A percentile compares a stretch with the other conserved stretches of the same genome.
phyloP scores from a whole-genome alignment of 2,113 vertebrate species.

The Triplophysa siluroides region DNA sequence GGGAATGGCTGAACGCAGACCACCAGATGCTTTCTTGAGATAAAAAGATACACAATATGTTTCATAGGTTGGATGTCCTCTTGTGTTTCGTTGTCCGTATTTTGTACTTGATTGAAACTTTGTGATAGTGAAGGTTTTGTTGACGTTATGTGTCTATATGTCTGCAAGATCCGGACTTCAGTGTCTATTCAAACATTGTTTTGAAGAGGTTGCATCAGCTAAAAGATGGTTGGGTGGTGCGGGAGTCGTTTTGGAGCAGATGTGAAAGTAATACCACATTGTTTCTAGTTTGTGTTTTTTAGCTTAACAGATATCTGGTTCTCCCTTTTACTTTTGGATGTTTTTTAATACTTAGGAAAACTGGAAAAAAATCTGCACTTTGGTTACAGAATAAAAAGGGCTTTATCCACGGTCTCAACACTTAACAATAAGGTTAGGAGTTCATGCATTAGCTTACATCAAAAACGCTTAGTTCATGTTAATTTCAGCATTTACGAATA shows the following conservation, averaged over 20 bases:
- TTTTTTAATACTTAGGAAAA: background rate
- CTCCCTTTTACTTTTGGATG: background rate
- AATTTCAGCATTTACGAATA: too few relatives aligned
- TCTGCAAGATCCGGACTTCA: background rate
- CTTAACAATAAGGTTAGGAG: too few relatives aligned
- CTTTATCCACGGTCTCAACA: too few relatives aligned
- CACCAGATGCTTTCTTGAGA: background rate
- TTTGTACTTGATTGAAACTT: background rate
- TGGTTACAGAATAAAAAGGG: too few relatives aligned
- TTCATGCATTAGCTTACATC: too few relatives aligned
- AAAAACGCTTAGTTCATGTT: too few relatives aligned
- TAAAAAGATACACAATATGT: background rate
- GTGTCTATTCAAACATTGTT: constrained; percentile 24
- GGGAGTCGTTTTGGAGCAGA: constrained; percentile 2
- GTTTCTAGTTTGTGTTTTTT: constrained; percentile 9
- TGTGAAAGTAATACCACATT: constrained; percentile 5
- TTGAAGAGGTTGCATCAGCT: background rate
- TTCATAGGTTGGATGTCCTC: background rate
- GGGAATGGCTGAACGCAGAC: background rate
- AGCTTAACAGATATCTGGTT: constrained; percentile 20
- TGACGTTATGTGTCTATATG: too few relatives aligned
- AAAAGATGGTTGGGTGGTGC: background rate
- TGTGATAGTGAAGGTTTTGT: background rate
- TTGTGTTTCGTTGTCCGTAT: background rate
- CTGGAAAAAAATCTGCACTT: background rate